phyloP scores from a whole-genome alignment of 2,113 vertebrate genomes.

The Cephalopterus ornatus region DNA sequence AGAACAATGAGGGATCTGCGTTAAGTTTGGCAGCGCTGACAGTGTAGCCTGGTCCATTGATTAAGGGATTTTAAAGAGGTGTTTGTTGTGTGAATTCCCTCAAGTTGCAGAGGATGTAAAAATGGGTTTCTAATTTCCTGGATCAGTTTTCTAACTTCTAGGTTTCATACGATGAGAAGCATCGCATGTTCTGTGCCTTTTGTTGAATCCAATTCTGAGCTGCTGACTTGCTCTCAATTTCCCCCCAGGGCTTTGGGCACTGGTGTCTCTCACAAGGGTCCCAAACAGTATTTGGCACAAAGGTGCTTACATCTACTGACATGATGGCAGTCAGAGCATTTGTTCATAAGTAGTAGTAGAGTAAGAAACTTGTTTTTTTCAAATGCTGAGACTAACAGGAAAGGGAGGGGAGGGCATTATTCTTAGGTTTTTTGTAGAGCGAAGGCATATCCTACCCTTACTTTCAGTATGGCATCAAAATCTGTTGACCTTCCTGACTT shows the following conservation, averaged over 20 bases:
- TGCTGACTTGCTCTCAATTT: background rate
- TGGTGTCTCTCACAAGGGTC: background rate
- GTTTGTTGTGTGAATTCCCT: background rate
- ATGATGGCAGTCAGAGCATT: background rate
- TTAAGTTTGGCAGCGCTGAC: background rate
- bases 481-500: background rate
- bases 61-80: background rate
- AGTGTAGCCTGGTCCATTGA: background rate
- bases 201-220: background rate
- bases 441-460: background rate
- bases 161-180: background rate
- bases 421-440: background rate
- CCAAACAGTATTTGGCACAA: background rate
- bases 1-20: background rate
- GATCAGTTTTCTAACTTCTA: background rate
- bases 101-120: background rate
- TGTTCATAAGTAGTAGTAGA: background rate
- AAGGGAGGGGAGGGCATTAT: background rate
- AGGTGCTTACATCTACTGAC: background rate
- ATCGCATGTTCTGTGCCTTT: background rate
- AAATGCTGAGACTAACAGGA: background rate
- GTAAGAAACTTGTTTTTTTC: background rate
- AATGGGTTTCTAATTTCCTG: background rate
- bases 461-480: background rate
- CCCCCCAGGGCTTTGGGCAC: background rate